Conservation (phyloP, 2,888 invertebrate genomes). For the Baronia brevicornis region DNA sequence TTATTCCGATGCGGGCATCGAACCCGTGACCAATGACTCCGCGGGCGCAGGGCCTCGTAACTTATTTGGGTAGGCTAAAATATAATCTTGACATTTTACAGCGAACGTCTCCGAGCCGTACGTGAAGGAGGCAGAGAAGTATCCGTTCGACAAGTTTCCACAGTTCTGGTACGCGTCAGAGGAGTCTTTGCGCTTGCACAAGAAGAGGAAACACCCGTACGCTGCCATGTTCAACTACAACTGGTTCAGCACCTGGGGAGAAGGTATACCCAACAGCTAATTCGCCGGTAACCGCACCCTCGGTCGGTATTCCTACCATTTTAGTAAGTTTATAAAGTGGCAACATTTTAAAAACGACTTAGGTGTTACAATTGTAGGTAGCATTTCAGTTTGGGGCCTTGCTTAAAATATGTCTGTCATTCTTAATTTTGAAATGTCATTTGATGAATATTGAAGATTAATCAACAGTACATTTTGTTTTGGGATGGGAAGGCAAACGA, state of each 20-base stretch:
- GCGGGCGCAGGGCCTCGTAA: background rate
- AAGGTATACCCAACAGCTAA: slow-evolving; percentile 53
- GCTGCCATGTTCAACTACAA: slow-evolving; percentile 53
- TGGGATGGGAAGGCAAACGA: no score
- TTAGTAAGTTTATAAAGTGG: slow-evolving; percentile 9
- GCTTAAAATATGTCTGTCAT: background rate
- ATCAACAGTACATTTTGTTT: no score
- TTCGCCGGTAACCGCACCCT: background rate
- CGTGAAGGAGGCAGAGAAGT: slow-evolving; percentile 50
- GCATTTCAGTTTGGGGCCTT: slow-evolving; percentile 9
- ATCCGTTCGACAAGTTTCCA: slow-evolving; percentile 53
- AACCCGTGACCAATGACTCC: no score
- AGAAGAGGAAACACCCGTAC: slow-evolving; percentile 64
- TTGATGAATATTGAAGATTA: no score
- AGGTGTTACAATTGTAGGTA: slow-evolving; percentile 15
- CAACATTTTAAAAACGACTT: slow-evolving; percentile 4
- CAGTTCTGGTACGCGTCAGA: slow-evolving; percentile 67
- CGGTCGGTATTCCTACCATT: slow-evolving; percentile 1
- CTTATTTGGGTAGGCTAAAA: background rate
- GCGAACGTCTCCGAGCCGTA: slow-evolving; percentile 47
- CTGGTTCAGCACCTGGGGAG: slow-evolving; percentile 56
- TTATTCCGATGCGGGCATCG: no score
- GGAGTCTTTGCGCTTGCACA: slow-evolving; percentile 57
- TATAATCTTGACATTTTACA: slow-evolving; percentile 20
- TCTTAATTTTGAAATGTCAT: no score